These are phyloP conservation scores for Cuculus canorus DNA, from an alignment of 2,797 vertebrate species.

Conservation along the genomic window DNA sequence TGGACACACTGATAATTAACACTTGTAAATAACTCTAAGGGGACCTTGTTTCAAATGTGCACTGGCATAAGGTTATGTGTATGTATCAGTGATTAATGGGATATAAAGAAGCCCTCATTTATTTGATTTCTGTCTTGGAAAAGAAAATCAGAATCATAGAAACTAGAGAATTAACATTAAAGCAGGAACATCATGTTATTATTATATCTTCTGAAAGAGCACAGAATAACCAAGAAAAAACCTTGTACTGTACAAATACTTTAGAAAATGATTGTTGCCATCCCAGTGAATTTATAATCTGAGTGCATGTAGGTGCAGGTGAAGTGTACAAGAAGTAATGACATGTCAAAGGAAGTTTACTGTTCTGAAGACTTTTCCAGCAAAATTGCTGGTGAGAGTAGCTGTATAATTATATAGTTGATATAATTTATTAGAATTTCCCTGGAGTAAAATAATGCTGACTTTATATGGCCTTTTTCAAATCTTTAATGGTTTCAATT, in stretches of 20 bases:
- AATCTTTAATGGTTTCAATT: background rate
- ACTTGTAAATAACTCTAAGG: constrained; percentile 24
- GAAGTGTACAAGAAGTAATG: background rate
- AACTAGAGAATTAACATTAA: background rate
- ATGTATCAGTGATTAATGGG: background rate
- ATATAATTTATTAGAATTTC: background rate
- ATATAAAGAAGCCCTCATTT: background rate
- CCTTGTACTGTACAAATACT: background rate
- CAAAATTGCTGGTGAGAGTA: background rate
- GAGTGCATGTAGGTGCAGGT: background rate
- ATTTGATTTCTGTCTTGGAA: background rate
- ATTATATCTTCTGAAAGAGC: background rate
- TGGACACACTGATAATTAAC: constrained; percentile 37
- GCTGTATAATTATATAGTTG: background rate
- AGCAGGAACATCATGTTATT: background rate
- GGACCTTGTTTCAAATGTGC: background rate
- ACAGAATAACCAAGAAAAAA: background rate
- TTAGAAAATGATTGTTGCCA: background rate
- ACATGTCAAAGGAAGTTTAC: background rate
- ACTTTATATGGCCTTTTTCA: background rate
- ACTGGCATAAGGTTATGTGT: background rate
- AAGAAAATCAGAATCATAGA: background rate
- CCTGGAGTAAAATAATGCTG: background rate
- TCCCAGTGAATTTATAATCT: background rate
- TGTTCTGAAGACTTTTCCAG: background rate